Conservation (phyloP, 2,888 invertebrate genomes). For the Pyrocoelia pectoralis region DNA sequence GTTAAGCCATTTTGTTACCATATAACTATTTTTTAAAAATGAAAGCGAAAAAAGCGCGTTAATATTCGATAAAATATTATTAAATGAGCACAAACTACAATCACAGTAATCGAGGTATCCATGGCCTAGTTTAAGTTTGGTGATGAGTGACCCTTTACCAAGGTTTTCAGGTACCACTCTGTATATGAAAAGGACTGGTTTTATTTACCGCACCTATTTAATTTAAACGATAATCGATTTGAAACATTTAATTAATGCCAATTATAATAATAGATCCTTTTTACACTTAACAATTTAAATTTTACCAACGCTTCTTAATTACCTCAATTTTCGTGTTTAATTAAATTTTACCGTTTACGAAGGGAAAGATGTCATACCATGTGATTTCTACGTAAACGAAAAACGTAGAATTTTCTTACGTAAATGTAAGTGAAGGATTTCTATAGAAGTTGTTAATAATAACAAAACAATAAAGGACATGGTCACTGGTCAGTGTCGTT, state of each 20-base stretch:
- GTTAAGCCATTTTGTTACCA: too few species aligned
- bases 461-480: too few species aligned
- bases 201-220: conserved; percentile 13
- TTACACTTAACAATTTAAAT: too few species aligned
- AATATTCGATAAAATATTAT: conserved; percentile 16
- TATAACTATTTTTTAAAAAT: neutral
- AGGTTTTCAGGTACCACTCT: conserved; percentile 30
- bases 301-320: too few species aligned
- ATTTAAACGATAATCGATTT: conserved; percentile 12
- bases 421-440: too few species aligned
- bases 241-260: conserved; percentile 8
- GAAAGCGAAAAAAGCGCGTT: conserved; percentile 5
- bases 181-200: conserved; percentile 16
- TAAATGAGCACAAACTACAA: conserved; percentile 32
- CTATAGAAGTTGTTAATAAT: too few species aligned
- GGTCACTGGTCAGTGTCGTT: too few species aligned
- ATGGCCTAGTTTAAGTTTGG: conserved; percentile 36
- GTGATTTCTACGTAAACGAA: too few species aligned
- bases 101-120: conserved; percentile 32
- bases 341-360: too few species aligned
- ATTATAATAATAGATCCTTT: neutral
- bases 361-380: too few species aligned
- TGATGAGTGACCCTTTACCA: conserved; percentile 35
- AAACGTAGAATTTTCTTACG: too few species aligned
- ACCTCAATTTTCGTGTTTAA: too few species aligned